These are phyloP conservation scores for Azorinus chamasolen DNA, from an alignment of 2,888 invertebrate species.

Conservation along the genomic window DNA sequence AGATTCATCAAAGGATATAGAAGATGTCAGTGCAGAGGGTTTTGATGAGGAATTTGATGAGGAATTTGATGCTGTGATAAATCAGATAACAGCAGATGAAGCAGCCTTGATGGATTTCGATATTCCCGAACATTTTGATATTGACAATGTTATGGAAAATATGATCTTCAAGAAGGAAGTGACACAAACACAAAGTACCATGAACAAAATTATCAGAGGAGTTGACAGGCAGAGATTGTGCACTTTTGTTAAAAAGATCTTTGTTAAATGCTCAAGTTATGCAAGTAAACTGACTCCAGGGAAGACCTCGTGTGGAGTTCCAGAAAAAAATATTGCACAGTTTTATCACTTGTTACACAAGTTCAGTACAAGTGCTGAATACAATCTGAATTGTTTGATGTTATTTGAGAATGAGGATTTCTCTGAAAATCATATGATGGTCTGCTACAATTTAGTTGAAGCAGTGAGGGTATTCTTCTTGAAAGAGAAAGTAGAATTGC, in stretches of 20 bases:
- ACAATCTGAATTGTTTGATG: slow-evolving; percentile 17
- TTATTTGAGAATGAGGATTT: neutral
- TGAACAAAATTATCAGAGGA: slow-evolving; percentile 13
- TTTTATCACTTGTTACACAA: slow-evolving; percentile 10
- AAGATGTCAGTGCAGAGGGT: too few relatives aligned
- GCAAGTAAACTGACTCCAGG: neutral
- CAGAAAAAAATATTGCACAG: slow-evolving; percentile 10
- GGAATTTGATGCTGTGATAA: slow-evolving; percentile 38
- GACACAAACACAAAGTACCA: neutral
- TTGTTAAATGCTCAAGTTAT: slow-evolving; percentile 3
- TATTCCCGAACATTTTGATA: neutral
- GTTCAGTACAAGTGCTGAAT: slow-evolving; percentile 15
- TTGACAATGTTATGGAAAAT: neutral
- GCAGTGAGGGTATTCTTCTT: too few relatives aligned
- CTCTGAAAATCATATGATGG: slow-evolving; percentile 2
- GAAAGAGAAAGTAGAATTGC: too few relatives aligned
- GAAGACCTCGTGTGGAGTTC: neutral
- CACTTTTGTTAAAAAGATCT: slow-evolving; percentile 9
- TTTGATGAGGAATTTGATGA: slow-evolving; percentile 34
- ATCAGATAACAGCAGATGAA: slow-evolving; percentile 9
- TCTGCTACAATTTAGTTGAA: slow-evolving; percentile 22
- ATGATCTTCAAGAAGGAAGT: slow-evolving; percentile 3
- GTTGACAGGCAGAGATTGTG: neutral
- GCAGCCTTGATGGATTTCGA: neutral
- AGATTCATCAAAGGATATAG: too few relatives aligned